These are phyloP conservation scores for Porites divaricata DNA, from an alignment of 92 coral and sea anemone species.

Conservation along the genomic window DNA sequence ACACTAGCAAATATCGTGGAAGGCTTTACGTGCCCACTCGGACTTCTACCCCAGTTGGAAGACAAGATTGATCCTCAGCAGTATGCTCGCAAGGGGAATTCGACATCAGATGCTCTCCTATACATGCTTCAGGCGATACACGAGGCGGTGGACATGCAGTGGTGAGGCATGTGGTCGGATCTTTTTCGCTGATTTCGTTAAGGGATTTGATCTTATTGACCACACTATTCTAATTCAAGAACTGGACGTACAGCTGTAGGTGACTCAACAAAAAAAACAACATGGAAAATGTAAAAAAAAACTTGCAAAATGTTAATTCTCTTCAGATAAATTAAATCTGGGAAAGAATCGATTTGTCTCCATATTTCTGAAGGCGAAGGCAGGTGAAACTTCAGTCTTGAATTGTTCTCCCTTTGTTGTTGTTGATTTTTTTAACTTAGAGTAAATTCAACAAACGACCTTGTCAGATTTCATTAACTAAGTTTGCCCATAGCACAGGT, in stretches of 20 bases:
- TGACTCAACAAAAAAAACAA: too few species aligned
- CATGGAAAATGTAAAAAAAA: too few species aligned
- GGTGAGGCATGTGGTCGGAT: background rate
- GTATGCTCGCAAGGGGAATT: conserved; percentile 11
- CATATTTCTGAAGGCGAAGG: too few species aligned
- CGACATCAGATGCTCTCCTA: background rate
- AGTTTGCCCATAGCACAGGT: background rate
- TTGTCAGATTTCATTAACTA: background rate
- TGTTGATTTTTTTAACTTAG: background rate
- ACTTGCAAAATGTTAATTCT: too few species aligned
- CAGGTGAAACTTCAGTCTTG: too few species aligned
- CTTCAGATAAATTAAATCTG: too few species aligned
- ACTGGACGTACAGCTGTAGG: too few species aligned
- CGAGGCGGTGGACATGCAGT: background rate
- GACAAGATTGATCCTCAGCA: conserved; percentile 25
- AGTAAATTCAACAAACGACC: background rate
- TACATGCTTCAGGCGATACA: conserved; percentile 37
- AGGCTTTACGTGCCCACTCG: conserved; percentile 13
- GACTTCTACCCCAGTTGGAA: conserved; percentile 34
- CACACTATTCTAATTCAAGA: too few species aligned
- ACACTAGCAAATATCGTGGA: conserved; percentile 37
- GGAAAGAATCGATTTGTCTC: too few species aligned
- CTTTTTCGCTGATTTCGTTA: too few species aligned
- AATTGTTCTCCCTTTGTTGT: too few species aligned
- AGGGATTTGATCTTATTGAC: too few species aligned